Evolutionary conservation across 2,113 vertebrate species (phyloP).

Genomic region (Atherinomorus stipes): DNA sequence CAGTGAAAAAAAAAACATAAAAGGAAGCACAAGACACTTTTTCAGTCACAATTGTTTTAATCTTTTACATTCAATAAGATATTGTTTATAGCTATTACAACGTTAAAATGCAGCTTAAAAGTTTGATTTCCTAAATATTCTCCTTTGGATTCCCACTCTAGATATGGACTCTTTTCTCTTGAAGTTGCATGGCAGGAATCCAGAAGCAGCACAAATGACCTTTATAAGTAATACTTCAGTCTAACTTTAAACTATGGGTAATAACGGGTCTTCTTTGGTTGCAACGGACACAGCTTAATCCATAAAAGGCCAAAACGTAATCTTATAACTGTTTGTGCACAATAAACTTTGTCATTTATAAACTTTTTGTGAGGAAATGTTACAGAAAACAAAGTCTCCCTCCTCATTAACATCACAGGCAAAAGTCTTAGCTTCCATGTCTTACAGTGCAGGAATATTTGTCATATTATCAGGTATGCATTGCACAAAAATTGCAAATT

Average conservation of each 20-base stretch:
- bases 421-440: not conserved
- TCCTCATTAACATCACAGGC: not conserved
- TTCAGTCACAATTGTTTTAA: not conserved
- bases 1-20: not conserved
- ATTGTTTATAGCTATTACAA: not conserved
- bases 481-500: not conserved
- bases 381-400: not conserved
- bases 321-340: not conserved
- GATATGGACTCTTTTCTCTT: conserved; percentile 38
- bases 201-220: conserved; percentile 43
- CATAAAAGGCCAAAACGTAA: not conserved
- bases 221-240: conserved; percentile 38
- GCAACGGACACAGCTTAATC: not conserved
- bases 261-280: conserved; percentile 9
- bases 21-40: not conserved
- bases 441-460: not conserved
- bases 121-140: not conserved
- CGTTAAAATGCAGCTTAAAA: conserved; percentile 24
- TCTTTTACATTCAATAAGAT: conserved; percentile 5
- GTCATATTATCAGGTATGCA: conserved; percentile 4
- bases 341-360: not conserved
- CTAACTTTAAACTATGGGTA: conserved; percentile 31
- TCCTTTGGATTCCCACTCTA: conserved; percentile 7
- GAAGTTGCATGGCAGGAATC: conserved; percentile 31
- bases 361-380: too few relatives aligned